Base-by-base conservation (phyloP, 2,888 invertebrate species). In the Drosophila melanosoma region DNA sequence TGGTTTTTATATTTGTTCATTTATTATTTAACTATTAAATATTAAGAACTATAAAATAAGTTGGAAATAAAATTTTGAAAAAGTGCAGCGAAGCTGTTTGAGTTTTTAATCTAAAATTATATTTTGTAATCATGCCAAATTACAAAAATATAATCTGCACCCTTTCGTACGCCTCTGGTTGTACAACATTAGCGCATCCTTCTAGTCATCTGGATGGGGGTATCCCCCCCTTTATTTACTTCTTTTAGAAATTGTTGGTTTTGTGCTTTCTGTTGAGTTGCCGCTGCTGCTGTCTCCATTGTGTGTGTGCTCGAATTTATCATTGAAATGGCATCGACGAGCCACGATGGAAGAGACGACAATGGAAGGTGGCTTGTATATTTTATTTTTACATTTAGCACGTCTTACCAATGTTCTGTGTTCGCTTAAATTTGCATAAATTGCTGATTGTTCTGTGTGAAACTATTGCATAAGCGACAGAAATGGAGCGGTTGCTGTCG, bases 401-500 rank as follows among this genome's bases (percentile, higher is more conserved):
- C 77, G 81, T 86, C 69, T 87, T 72, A 63, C 38, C 82, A 66
- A 72, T 77, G 82, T 70, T 65, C 61, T 57, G 58, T 54, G 59
- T 73, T 51, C 76, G 87, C 80, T 85, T 72, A 77, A 80, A 86
- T 86, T 85, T 89, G 76, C 85, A 85, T 85, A 89, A 77, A 83
- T 76, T 80, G 85, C 60, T 77, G 70, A 79, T 69, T 82, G 72
- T 76, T 78, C 58, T 32, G 59, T 58, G 69, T 51, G 52, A 71
- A 81, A 81, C 78, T 86, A 83, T 76, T 81, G 76, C 78, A 83
- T 71, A 79, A 81, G 67, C 48, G n/a, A 35, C 26, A 20, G 36
- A 45, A 23, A 33, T 12, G 69, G 4, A 58, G 38, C 42, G 10
- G 42, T n/a, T 33, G 49, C 12, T 26, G 64, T 26, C 63, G 38